Evolutionary conservation across 23 tunicate species (phyloP), one percentile per base, ranked within the genome.

Genomic region (Trididemnum nubilum): DNA sequence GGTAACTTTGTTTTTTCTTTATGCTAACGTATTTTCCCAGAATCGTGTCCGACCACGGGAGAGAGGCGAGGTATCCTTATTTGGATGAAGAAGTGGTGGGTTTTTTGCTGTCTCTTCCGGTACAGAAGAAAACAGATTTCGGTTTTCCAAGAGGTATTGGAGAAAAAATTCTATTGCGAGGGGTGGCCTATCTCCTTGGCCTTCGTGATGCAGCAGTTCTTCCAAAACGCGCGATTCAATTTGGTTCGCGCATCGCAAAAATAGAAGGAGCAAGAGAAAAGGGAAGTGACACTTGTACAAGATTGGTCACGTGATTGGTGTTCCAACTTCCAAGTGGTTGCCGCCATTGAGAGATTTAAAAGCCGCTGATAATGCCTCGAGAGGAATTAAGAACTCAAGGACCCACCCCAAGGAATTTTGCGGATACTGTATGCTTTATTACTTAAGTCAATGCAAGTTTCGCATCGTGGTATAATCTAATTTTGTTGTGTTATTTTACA

Each of bases 171-270:
- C 84, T 94, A 15, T 60, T 94, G 0, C 79, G 98, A 44, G 88
- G 88, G 0, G 72, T 81, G 5, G 98, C 95, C n/a, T 85, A 88
- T 65, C 22, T 35, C 3, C 74, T 85, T 29, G 98, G 98, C 4
- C 35, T 93, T 27, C 72, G 89, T 29, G 81, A 36, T 2, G 77
- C 84, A 7, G 86, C 93, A 0, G 80, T 81, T 22, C 63, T 90
- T 1, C 96, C 95, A n/a, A 95, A 95, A 67, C 83, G 99, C 22
- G 99, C 99, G 23, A 95, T 95, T 33, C 99, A 95, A 76, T 95
- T 95, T 83, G 99, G 99, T 24, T 95, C 99, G 0, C 78, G 96
- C 37, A 88, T 95, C 60, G 99, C 96, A 19, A 95, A 95, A 66
- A 77, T 78, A 5, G 96, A 89, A 72, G 35, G 34, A 39, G 49